Conservation (phyloP, 2,888 invertebrate genomes). For the Erebia epiphron region DNA sequence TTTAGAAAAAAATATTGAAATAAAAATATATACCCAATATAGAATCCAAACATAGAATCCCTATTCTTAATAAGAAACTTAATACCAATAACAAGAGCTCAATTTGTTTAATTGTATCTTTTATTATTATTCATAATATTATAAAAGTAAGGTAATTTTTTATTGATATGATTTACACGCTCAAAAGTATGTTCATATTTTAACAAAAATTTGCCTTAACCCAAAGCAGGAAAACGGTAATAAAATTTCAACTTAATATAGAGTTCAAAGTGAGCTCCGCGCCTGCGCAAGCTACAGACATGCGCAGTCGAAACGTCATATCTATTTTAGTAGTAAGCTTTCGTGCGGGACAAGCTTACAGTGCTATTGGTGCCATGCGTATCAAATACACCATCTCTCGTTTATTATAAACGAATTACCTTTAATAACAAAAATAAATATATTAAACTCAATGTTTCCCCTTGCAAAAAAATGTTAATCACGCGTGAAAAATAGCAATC, state of each 20-base stretch:
- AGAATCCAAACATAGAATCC: too few relatives aligned
- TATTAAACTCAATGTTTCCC: constrained; percentile 39
- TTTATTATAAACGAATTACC: constrained; percentile 33
- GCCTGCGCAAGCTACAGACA: constrained; percentile 64
- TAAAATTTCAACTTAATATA: constrained; percentile 25
- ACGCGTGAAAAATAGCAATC: constrained; percentile 26
- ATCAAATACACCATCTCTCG: constrained; percentile 38
- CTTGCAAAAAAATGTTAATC: constrained; percentile 37
- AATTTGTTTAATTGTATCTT: too few relatives aligned
- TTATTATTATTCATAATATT: too few relatives aligned
- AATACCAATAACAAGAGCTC: too few relatives aligned
- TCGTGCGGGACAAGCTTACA: constrained; percentile 48
- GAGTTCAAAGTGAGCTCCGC: constrained; percentile 39
- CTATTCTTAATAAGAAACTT: too few relatives aligned
- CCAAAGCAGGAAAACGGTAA: constrained; percentile 12
- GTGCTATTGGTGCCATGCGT: constrained; percentile 47
- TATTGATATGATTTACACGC: too few relatives aligned
- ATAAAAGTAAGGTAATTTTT: too few relatives aligned
- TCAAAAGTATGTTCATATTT: background rate
- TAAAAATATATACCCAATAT: too few relatives aligned
- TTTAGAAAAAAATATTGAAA: too few relatives aligned
- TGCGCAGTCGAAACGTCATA: constrained; percentile 68
- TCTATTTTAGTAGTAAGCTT: constrained; percentile 74
- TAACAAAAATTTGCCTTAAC: constrained; percentile 1
- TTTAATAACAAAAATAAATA: constrained; percentile 42